These are phyloP conservation scores for Tenthredo amoena DNA, from an alignment of 2,888 invertebrate species.

Conservation along the genomic window DNA sequence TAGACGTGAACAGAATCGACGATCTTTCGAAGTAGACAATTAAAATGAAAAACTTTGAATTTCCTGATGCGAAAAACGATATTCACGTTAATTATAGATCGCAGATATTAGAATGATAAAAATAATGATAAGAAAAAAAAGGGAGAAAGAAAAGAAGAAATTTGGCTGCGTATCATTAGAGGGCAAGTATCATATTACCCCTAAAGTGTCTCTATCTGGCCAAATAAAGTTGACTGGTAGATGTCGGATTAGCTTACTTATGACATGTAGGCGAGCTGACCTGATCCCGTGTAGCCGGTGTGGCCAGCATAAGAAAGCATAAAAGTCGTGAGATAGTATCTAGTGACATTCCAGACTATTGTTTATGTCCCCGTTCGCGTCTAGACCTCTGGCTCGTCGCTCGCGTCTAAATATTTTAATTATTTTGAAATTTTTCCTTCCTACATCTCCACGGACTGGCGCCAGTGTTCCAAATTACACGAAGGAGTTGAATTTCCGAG, in stretches of 20 bases:
- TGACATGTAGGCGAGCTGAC: slow-evolving; percentile 53
- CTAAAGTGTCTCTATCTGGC: slow-evolving; percentile 61
- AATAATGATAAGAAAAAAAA: neutral
- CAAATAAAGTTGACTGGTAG: slow-evolving; percentile 55
- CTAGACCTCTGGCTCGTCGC: slow-evolving; percentile 54
- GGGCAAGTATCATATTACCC: slow-evolving; percentile 62
- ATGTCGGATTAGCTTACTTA: slow-evolving; percentile 58
- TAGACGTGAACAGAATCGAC: too few species aligned
- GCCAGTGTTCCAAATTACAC: slow-evolving; percentile 55
- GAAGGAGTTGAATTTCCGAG: slow-evolving; percentile 48
- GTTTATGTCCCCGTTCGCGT: slow-evolving; percentile 63
- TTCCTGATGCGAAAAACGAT: too few species aligned
- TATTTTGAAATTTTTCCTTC: slow-evolving; percentile 55
- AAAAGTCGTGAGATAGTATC: slow-evolving; percentile 70
- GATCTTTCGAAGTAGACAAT: too few species aligned
- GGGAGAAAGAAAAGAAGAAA: neutral
- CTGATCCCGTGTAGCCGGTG: slow-evolving; percentile 46
- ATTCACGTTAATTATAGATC: too few species aligned
- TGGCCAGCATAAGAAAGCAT: slow-evolving; percentile 68
- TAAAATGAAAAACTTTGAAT: too few species aligned
- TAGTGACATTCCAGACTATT: slow-evolving; percentile 67
- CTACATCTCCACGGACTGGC: slow-evolving; percentile 50
- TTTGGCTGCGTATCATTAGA: slow-evolving; percentile 3
- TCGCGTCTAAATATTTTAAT: slow-evolving; percentile 66
- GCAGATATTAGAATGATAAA: too few species aligned